Conservation (phyloP, 2,797 vertebrate species). For the Coregonus suidteri region DNA sequence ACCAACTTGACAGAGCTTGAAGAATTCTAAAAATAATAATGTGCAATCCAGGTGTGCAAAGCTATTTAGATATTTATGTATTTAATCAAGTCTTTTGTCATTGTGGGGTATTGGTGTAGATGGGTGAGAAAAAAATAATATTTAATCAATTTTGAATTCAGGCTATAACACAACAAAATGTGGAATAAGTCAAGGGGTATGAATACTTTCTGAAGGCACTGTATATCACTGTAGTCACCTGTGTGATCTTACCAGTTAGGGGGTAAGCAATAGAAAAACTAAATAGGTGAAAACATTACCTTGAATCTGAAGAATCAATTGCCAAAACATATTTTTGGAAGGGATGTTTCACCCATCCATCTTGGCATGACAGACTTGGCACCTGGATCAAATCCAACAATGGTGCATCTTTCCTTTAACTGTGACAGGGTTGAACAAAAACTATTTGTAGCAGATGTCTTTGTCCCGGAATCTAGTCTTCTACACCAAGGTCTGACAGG, state of each 20-base stretch:
- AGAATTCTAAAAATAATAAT: no score
- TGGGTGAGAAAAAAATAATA: no score
- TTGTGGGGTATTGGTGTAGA: no score
- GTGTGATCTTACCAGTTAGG: constrained; percentile 25
- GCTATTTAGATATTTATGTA: no score
- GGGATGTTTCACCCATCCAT: constrained; percentile 43
- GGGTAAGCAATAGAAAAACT: constrained; percentile 30
- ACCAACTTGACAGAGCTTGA: no score
- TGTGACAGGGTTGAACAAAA: constrained; percentile 59
- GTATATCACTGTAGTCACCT: neutral
- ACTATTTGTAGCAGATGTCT: constrained; percentile 37
- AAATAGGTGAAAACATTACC: constrained; percentile 40
- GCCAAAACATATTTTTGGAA: constrained; percentile 44
- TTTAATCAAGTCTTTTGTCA: no score
- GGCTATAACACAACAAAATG: no score
- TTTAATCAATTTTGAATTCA: no score
- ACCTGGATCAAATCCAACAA: constrained; percentile 56
- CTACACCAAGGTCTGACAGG: constrained; percentile 16
- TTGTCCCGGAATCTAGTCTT: constrained; percentile 28
- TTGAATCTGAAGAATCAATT: constrained; percentile 62
- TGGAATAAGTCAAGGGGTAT: no score
- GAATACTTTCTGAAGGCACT: no score
- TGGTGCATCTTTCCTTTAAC: constrained; percentile 49
- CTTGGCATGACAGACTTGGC: constrained; percentile 52
- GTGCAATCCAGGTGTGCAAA: no score